Evolutionary conservation across 2,888 invertebrate genomes (phyloP).

Genomic region (Agriopis marginaria): DNA sequence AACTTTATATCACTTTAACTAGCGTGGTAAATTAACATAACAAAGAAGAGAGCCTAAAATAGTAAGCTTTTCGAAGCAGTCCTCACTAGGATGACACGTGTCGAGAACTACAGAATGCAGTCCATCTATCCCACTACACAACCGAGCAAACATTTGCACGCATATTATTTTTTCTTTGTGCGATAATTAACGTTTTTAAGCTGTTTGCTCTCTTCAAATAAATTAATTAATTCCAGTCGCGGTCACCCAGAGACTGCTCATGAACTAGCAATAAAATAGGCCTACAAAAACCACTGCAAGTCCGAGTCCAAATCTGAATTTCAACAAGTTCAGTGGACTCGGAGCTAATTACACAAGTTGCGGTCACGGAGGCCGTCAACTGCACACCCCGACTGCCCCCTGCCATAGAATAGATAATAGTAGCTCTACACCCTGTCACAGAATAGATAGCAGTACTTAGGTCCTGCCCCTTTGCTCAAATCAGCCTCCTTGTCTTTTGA

Average conservation of each 20-base stretch:
- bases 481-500: neutral
- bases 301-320: conserved; percentile 34
- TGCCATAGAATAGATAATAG: neutral
- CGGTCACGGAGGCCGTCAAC: conserved; percentile 61
- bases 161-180: too few species aligned
- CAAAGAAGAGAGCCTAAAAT: too few species aligned
- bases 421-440: neutral
- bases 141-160: too few species aligned
- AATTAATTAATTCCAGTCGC: neutral
- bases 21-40: too few species aligned
- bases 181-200: too few species aligned
- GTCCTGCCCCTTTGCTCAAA: neutral
- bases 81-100: too few species aligned
- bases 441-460: neutral
- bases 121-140: too few species aligned
- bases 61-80: too few species aligned
- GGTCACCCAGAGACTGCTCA: neutral
- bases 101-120: too few species aligned
- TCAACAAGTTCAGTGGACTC: conserved; percentile 28
- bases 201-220: too few species aligned
- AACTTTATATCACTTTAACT: too few species aligned
- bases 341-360: conserved; percentile 55
- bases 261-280: neutral
- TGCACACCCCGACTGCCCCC: conserved; percentile 51
- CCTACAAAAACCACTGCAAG: neutral